Base-by-base conservation (phyloP, 2,113 vertebrate genomes). In the Cyanistes caeruleus region DNA sequence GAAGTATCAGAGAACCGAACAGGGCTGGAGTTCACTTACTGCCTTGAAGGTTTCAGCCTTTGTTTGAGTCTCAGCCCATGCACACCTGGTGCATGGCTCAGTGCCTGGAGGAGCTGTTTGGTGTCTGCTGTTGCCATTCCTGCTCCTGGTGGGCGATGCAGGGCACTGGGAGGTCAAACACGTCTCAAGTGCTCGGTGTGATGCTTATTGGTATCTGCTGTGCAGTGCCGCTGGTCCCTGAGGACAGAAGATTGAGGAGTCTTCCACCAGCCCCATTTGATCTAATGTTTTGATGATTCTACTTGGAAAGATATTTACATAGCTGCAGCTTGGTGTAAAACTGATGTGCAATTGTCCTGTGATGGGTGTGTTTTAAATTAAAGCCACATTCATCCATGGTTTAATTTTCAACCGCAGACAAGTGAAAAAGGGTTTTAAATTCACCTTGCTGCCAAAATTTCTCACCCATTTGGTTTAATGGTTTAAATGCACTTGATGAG, bases 1-100 rank as follows among this genome's bases (percentile, higher is more conserved):
- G 67, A 85, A 16, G 19, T 48, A 23, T 8, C 52, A 24, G 37
- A 75, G 72, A 25, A 21, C 6, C 1, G 4, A 55, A 7, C 2
- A 2, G 7, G 27, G 2, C 1, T 37, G 58, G 48, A 62, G 43
- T 35, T 13, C 56, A 2, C 37, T 53, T 8, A 20, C 28, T 84
- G 44, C 44, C 25, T 13, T 0, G 1, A 6, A 48, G 19, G 39
- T 31, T 56, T 44, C 62, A 35, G 31, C 37, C 37, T 68, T 37
- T 3, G 1, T 51, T 79, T 75, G 5, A 0, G 63, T n/a, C 19
- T 43, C 21, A 18, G 44, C 43, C 48, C 24, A 0, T 16, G 31
- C 56, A 3, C 18, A 55, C 21, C 28, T 7, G 51, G 33, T 2
- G 74, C 78, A 84, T 12, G 39, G 51, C 55, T 16, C 5, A 2